phyloP scores from a whole-genome alignment of 2,797 vertebrate species.

The Agapornis canus region DNA sequence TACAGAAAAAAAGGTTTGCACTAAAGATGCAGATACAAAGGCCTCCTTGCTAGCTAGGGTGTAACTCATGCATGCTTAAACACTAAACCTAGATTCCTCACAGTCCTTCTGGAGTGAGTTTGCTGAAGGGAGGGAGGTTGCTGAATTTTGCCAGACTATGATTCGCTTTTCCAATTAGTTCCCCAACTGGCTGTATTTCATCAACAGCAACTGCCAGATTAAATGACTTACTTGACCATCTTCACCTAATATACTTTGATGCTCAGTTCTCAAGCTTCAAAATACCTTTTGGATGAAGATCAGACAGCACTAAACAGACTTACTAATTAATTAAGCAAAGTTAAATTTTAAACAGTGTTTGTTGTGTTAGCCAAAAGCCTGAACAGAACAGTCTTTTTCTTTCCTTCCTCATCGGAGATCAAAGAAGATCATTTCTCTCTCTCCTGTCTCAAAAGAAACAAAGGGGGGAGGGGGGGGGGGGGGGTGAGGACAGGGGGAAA shows the following conservation, averaged over 20 bases:
- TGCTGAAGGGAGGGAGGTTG: constrained; percentile 35
- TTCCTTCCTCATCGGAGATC: constrained; percentile 85
- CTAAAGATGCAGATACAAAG: neutral
- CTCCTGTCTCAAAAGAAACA: constrained; percentile 68
- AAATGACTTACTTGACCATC: constrained; percentile 84
- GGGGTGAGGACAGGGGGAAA: neutral
- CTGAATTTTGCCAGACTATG: constrained; percentile 66
- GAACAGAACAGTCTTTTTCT: constrained; percentile 88
- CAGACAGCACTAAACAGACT: constrained; percentile 99
- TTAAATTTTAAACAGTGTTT: constrained; percentile 99
- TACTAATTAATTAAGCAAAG: constrained; percentile 99
- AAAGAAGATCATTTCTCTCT: constrained; percentile 88
- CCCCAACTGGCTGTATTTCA: constrained; percentile 75
- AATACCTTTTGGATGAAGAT: constrained; percentile 98
- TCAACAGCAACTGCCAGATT: constrained; percentile 80
- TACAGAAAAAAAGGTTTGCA: neutral
- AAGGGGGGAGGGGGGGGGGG: neutral
- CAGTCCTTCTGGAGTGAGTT: neutral
- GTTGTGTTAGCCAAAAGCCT: constrained; percentile 96
- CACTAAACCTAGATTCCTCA: constrained; percentile 25
- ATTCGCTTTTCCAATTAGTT: constrained; percentile 68
- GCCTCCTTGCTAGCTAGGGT: neutral
- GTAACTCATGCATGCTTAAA: constrained; percentile 27
- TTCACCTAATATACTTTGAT: constrained; percentile 92
- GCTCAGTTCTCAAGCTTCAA: constrained; percentile 90